Percentiles rank a stretch among this genome's conserved stretches.
Evolutionary conservation across 1,140 invertebrate genomes (phyloP).

Genomic region (Aporrectodea caliginosa): DNA sequence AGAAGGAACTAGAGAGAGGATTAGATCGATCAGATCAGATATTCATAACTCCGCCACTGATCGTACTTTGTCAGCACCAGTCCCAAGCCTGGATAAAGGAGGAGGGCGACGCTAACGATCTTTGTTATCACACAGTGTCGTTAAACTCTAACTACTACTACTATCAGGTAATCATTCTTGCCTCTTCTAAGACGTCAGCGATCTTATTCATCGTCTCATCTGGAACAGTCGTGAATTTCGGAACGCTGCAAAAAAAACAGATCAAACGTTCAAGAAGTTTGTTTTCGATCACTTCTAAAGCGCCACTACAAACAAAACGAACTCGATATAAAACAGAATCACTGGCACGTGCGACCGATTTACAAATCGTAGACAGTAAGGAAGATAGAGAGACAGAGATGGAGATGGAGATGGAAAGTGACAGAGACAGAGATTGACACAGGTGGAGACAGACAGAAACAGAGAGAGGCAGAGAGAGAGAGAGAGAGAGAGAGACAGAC

Average conservation of each 20-base stretch:
- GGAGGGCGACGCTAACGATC: too few species aligned
- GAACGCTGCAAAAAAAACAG: slow-evolving; percentile 69
- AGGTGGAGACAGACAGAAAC: not conserved
- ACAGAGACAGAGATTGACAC: too few species aligned
- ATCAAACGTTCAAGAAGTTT: not conserved
- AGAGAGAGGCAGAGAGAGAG: not conserved
- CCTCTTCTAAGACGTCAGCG: slow-evolving; percentile 94
- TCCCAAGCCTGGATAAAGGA: too few species aligned
- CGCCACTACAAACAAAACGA: not conserved
- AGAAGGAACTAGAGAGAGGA: too few species aligned
- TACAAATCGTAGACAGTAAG: not conserved
- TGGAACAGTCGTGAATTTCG: slow-evolving; percentile 90
- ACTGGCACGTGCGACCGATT: not conserved
- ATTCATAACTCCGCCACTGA: too few species aligned
- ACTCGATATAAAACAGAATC: not conserved
- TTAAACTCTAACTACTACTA: too few species aligned
- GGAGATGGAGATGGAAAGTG: not conserved
- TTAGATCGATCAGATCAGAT: too few species aligned
- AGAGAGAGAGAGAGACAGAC: not conserved
- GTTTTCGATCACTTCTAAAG: not conserved
- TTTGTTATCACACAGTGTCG: too few species aligned
- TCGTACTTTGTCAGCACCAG: too few species aligned
- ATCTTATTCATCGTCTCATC: slow-evolving; percentile 97
- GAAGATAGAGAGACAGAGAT: not conserved
- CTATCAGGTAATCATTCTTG: slow-evolving; percentile 58